phyloP scores from a whole-genome alignment of 2,888 invertebrate species.

The Xestia ashworthii region DNA sequence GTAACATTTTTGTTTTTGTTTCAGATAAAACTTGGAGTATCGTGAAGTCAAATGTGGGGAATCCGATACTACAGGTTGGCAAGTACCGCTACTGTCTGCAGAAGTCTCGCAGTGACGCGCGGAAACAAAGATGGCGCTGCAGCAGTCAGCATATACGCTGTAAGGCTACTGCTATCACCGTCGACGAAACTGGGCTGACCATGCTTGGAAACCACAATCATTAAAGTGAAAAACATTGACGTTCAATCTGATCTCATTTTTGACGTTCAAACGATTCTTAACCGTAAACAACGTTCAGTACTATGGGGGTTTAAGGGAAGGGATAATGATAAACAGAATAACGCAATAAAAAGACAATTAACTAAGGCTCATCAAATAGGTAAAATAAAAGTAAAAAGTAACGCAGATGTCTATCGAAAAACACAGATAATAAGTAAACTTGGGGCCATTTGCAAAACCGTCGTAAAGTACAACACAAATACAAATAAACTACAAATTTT shows the following conservation, averaged over 20 bases:
- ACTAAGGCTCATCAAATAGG: background rate
- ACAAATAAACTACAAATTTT: background rate
- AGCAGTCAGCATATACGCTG: slow-evolving; percentile 60
- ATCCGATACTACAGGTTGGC: slow-evolving; percentile 65
- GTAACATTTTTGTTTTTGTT: slow-evolving; percentile 19
- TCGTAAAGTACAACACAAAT: too few relatives aligned
- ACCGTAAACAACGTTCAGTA: too few relatives aligned
- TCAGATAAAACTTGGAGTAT: slow-evolving; percentile 34
- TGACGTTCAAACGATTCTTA: background rate
- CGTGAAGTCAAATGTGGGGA: slow-evolving; percentile 67
- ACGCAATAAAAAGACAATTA: background rate
- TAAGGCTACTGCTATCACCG: slow-evolving; percentile 52
- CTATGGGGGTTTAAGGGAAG: too few relatives aligned
- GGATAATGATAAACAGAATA: background rate
- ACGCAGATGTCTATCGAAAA: background rate
- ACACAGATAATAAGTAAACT: background rate
- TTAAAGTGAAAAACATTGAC: slow-evolving; percentile 5
- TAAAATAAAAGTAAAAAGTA: background rate
- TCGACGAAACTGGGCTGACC: slow-evolving; percentile 37
- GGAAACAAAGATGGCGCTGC: slow-evolving; percentile 67
- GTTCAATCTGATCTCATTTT: background rate
- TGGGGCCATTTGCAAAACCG: background rate
- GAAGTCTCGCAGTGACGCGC: slow-evolving; percentile 31
- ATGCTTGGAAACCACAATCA: slow-evolving; percentile 51
- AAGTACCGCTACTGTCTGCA: slow-evolving; percentile 71